Evolutionary conservation across 2,888 invertebrate species (phyloP).

Genomic region (Tinea trinotella): DNA sequence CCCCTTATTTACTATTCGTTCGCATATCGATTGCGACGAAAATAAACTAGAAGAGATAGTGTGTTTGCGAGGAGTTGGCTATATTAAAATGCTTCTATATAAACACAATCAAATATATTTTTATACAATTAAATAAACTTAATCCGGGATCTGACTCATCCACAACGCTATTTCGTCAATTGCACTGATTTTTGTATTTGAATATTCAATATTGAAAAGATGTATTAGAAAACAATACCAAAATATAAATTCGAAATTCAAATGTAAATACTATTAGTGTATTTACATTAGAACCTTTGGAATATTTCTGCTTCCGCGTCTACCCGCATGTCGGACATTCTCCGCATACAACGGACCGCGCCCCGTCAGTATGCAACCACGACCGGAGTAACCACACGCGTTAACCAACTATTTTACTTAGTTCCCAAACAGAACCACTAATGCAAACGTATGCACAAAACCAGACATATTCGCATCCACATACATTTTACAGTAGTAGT

Average conservation of each 20-base stretch:
- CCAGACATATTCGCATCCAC: not conserved
- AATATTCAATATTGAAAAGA: too few species aligned
- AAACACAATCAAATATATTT: not conserved
- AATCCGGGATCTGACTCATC: slow-evolving; percentile 51
- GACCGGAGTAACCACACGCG: not conserved
- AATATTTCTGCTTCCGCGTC: slow-evolving; percentile 26
- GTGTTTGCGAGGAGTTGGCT: slow-evolving; percentile 62
- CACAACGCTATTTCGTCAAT: slow-evolving; percentile 52
- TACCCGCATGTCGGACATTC: slow-evolving; percentile 50
- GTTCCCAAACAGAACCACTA: slow-evolving; percentile 27
- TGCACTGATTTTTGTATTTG: too few species aligned
- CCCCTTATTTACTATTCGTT: slow-evolving; percentile 52
- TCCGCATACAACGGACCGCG: slow-evolving; percentile 55
- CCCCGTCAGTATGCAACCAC: slow-evolving; percentile 58
- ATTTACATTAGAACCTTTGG: too few species aligned
- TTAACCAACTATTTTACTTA: slow-evolving; percentile 50
- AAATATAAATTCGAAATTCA: too few species aligned
- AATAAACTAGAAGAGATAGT: slow-evolving; percentile 69
- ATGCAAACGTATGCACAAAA: not conserved
- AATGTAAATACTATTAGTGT: too few species aligned
- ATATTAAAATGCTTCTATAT: slow-evolving; percentile 38
- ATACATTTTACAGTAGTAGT: not conserved
- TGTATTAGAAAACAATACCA: too few species aligned
- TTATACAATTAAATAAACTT: not conserved
- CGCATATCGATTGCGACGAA: slow-evolving; percentile 61